Base-by-base conservation (phyloP, 2,888 invertebrate species). In the Brachylomia viminalis region DNA sequence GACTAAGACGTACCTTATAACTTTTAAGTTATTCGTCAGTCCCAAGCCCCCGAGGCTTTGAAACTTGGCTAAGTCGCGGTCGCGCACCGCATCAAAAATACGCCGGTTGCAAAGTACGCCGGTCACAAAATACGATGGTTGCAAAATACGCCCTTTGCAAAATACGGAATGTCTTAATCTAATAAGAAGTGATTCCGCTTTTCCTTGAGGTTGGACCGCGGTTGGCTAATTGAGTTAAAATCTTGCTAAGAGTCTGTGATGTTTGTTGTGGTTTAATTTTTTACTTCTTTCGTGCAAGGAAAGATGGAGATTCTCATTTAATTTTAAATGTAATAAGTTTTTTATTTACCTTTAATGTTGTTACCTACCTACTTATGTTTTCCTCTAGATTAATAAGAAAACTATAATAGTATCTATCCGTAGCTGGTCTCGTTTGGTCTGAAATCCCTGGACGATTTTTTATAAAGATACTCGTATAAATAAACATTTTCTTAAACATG, bases 21-120 rank as follows among this genome's bases (percentile, higher is more conserved):
- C 88, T 92, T 91, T 92, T 90, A 90, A 92, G 91, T 92, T 91
- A 92, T 91, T 91, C 92, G 87, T 89, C 89, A 89, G 84, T 79
- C 77, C 85, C 71, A 80, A 84, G 82, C 81, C 86, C 83, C 81
- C 77, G 72, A 82, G 86, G 88, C 90, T 91, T 91, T 87, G 86
- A 71, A 89, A 91, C 87, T 92, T 83, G 80, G 86, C 84, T 91
- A 89, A 92, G 91, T 89, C 89, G 92, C 83, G 92, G 92, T 92
- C 87, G 87, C 86, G 72, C 82, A 83, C 91, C 92, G 90, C 91
- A 91, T 89, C 92, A 92, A 92, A 92, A 92, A 92, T 91, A 92
- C 84, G 87, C 88, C 86, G 89, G 87, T 88, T 88, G 80, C 79
- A 81, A 88, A 88, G 87, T 84, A 70, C 76, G 56, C 69, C 54